Evolutionary conservation across 1,140 invertebrate genomes (phyloP), one percentile per base, ranked within the genome.

Genomic region (Pseudoatta argentina): DNA sequence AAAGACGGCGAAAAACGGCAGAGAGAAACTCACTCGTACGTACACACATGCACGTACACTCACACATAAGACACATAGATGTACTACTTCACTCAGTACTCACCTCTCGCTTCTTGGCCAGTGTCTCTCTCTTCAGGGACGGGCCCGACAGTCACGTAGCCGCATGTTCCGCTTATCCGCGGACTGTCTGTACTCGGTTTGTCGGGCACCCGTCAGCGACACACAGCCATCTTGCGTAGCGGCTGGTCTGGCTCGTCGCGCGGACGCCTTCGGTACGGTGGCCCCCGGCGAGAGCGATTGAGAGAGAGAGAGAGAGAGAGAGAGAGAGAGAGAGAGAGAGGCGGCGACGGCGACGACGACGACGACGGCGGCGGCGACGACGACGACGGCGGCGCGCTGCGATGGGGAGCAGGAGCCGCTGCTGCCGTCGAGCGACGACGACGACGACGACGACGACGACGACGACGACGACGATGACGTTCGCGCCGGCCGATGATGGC

Each of bases 101-200:
- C 86, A 93, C 93, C 93, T 93, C 91, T 92, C 92, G 88, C 86
- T 92, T 91, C 90, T 92, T 90, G 93, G 91, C 91, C 93, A 92
- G 92, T 90, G 91, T 93, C 92, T 93, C 93, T 92, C 91, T 91
- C 87, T 91, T 93, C 88, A 93, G 91, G 91, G 92, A 93, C 91
- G 88, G 90, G 91, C 87, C 91, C 88, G 86, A 87, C 85, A 89
- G 85, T 92, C 88, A 82, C 88, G 87, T 88, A 92, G 92, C 91
- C 91, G 91, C 93, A 93, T 93, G 91, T 92, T 93, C 91, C 89
- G 91, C 81, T 91, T 92, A 90, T 89, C 85, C 91, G 79, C 89
- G 71, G 88, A 81, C 89, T 75, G 90, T 85, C 86, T 51, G 88
- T 89, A 87, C 85, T 59, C 88, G 89, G 81, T 89, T 87, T 87